Conservation (phyloP, 2,797 vertebrate genomes). For the Yasuhikotakia modesta region DNA sequence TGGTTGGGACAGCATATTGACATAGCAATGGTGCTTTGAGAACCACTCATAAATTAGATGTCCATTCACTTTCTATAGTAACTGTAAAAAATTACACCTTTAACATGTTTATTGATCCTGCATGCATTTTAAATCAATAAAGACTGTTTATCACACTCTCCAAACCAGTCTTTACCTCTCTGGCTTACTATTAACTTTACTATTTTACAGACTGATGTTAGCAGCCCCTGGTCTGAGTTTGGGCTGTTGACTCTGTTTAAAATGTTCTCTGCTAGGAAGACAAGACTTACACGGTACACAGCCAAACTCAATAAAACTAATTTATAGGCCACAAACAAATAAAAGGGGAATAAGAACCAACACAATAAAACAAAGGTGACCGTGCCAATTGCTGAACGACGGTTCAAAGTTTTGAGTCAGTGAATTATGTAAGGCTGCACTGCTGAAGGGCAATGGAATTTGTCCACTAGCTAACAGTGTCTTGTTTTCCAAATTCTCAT, state of each 20-base stretch:
- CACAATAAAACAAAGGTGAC: conserved; percentile 2
- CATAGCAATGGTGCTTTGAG: neutral
- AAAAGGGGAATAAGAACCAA: conserved; percentile 4
- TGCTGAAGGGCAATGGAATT: neutral
- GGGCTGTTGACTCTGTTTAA: neutral
- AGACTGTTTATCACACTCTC: neutral
- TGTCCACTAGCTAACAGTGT: too few relatives aligned
- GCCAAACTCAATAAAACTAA: conserved; percentile 6
- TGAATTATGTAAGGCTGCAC: neutral
- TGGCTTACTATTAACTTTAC: neutral
- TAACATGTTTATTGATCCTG: too few relatives aligned
- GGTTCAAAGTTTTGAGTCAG: conserved; percentile 21
- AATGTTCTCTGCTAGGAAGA: neutral
- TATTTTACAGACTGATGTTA: conserved; percentile 8
- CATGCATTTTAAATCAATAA: neutral
- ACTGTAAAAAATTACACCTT: too few relatives aligned
- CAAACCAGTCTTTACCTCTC: neutral
- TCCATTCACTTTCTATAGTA: too few relatives aligned
- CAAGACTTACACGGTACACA: neutral
- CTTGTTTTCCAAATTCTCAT: too few relatives aligned
- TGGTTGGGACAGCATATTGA: neutral
- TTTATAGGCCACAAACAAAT: neutral
- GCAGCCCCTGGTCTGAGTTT: neutral
- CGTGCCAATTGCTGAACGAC: neutral
- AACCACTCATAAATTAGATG: too few relatives aligned